Evolutionary conservation across 2,888 invertebrate species (phyloP).

Genomic region (Pyrrhia umbra): DNA sequence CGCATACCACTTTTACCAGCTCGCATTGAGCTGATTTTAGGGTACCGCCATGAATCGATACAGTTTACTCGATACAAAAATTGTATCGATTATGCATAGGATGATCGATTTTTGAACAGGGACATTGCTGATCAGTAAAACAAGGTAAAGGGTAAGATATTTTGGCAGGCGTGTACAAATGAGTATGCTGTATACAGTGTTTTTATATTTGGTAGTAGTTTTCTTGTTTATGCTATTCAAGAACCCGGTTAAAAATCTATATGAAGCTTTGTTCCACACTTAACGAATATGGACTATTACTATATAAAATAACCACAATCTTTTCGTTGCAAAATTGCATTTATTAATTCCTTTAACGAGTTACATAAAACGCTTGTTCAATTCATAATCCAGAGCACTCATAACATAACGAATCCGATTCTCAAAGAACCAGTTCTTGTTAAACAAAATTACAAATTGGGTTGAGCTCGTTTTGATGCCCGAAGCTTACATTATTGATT

Average conservation of each 20-base stretch:
- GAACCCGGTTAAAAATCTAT: not conserved
- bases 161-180: not conserved
- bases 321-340: not conserved
- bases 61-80: not conserved
- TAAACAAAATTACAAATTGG: conserved; percentile 26
- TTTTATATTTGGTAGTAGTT: not conserved
- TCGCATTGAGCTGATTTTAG: conserved; percentile 15
- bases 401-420: conserved; percentile 7
- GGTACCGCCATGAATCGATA: not conserved
- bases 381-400: conserved; percentile 40
- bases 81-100: not conserved
- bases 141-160: not conserved
- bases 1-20: conserved; percentile 66
- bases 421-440: conserved; percentile 33
- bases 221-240: not conserved
- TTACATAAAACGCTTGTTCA: conserved; percentile 40
- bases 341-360: conserved; percentile 24
- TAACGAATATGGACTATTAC: not conserved
- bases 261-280: no score
- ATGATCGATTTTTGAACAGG: not conserved
- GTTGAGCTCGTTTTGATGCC: conserved; percentile 18
- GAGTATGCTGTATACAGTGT: not conserved
- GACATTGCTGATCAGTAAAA: not conserved
- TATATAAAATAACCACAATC: not conserved
- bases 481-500: conserved; percentile 29